Percentiles rank a stretch among this genome's conserved stretches.
Conservation (phyloP, 2,888 invertebrate genomes). For the Agrilus mali region DNA sequence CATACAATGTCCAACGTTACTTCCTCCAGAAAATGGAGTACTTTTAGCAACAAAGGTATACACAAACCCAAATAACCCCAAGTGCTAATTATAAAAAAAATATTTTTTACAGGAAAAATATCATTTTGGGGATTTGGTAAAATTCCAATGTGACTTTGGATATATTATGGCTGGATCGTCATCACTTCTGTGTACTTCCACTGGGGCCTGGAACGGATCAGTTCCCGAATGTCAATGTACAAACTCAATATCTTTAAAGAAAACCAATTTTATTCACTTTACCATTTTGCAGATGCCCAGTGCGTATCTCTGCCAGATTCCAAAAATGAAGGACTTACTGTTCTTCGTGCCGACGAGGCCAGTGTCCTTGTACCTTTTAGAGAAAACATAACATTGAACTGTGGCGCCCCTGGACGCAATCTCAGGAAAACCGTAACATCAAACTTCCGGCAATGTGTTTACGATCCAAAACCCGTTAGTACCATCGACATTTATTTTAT, state of each 20-base stretch:
- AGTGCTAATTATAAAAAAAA: background rate
- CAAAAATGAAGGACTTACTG: conserved; percentile 71
- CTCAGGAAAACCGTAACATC: conserved; percentile 72
- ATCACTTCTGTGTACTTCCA: conserved; percentile 73
- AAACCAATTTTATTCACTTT: background rate
- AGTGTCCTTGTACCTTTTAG: conserved; percentile 79
- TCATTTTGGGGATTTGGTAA: conserved; percentile 80
- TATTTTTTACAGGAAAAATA: conserved; percentile 44
- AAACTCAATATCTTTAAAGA: conserved; percentile 23
- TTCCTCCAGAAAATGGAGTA: conserved; percentile 74
- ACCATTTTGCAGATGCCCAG: conserved; percentile 59
- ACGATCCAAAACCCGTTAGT: conserved; percentile 75
- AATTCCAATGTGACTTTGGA: conserved; percentile 90
- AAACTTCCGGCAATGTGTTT: conserved; percentile 86
- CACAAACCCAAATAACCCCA: background rate
- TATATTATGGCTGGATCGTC: conserved; percentile 84
- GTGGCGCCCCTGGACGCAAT: conserved; percentile 64
- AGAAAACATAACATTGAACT: conserved; percentile 79
- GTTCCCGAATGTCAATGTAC: conserved; percentile 88
- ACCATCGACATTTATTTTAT: conserved; percentile 1
- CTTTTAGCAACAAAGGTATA: conserved; percentile 61
- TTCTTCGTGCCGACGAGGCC: conserved; percentile 66
- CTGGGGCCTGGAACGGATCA: conserved; percentile 88
- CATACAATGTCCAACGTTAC: conserved; percentile 70
- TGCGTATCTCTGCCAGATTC: conserved; percentile 84